phyloP scores from a whole-genome alignment of 2,797 vertebrate species.

The Toxotes lorentzi region DNA sequence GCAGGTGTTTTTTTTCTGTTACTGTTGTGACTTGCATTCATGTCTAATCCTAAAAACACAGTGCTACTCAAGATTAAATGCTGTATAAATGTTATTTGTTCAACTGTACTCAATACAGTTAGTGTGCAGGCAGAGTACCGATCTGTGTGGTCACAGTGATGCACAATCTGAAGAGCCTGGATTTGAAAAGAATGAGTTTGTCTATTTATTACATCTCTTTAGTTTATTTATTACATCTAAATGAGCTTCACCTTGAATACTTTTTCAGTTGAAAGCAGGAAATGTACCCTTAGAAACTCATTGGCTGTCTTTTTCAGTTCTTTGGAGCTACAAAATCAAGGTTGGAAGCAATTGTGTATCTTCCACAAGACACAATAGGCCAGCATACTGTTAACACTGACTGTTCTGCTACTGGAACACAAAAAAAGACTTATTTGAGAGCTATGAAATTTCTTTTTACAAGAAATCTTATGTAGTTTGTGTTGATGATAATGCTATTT shows the following conservation, averaged over 20 bases:
- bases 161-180: neutral
- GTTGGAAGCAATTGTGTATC: conserved; percentile 2
- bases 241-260: conserved; percentile 15
- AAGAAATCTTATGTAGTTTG: neutral
- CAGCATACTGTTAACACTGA: neutral
- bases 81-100: neutral
- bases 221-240: conserved; percentile 5
- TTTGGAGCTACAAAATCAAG: conserved; percentile 10
- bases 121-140: neutral
- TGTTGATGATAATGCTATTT: conserved; percentile 4
- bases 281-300: neutral
- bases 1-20: neutral
- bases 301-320: neutral
- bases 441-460: neutral
- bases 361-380: neutral
- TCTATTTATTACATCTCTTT: neutral
- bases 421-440: neutral
- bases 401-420: neutral
- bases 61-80: neutral
- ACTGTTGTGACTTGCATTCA: neutral
- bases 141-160: neutral
- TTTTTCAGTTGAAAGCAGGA: neutral
- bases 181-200: conserved; percentile 1
- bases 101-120: neutral
- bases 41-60: conserved; percentile 29